These are phyloP conservation scores for Loripinus fragilis DNA, from an alignment of 2,888 invertebrate genomes.

Conservation along the genomic window DNA sequence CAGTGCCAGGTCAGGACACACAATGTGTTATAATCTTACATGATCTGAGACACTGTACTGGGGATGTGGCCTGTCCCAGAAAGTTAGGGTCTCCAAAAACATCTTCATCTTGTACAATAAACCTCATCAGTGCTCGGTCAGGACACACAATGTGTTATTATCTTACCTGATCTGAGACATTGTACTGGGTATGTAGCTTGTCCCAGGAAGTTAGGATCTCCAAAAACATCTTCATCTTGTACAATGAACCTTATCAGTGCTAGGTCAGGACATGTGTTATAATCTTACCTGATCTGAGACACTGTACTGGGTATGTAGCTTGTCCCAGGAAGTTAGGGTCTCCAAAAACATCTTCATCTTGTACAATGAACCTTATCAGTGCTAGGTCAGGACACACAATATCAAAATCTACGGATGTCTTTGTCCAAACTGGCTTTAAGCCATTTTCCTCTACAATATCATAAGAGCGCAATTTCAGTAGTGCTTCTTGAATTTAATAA, in stretches of 20 bases:
- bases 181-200: conserved; percentile 95
- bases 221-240: conserved; percentile 95
- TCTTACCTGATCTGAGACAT: conserved; percentile 78
- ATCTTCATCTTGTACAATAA: conserved; percentile 90
- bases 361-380: conserved; percentile 85
- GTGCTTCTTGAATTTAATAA: too few species aligned
- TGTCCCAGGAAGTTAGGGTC: conserved; percentile 99
- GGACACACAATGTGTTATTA: conserved; percentile 84
- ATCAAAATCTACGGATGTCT: conserved; percentile 85
- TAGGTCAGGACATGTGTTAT: too few species aligned
- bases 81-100: conserved; percentile 98
- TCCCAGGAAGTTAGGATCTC: too few species aligned
- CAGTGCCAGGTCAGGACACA: conserved; percentile 86
- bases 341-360: conserved; percentile 96
- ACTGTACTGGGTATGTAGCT: conserved; percentile 93
- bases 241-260: conserved; percentile 86
- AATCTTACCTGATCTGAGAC: conserved; percentile 75
- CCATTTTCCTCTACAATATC: conserved; percentile 87
- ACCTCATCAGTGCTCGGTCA: conserved; percentile 86
- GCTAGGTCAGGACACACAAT: conserved; percentile 86
- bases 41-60: conserved; percentile 86
- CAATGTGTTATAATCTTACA: conserved; percentile 74
- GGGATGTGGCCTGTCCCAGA: conserved; percentile 98
- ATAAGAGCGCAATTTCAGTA: too few species aligned
- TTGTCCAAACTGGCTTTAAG: conserved; percentile 86